Evolutionary conservation across 1,140 invertebrate genomes (phyloP), one percentile per base, ranked within the genome.

Genomic region (Drusus annulatus): DNA sequence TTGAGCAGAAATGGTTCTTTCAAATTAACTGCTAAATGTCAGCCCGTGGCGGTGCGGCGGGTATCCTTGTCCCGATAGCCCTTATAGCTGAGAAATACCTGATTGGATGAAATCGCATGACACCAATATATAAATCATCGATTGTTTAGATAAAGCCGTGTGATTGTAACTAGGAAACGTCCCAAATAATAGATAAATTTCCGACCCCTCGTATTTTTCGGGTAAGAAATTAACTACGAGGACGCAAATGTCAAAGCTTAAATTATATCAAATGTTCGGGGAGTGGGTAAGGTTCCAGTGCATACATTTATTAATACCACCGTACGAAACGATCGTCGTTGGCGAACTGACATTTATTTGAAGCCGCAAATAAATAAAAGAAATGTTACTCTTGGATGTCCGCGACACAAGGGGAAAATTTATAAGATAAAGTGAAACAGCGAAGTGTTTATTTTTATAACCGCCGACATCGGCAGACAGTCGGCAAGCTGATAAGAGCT

Each of bases 101-200:
- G 23, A 65, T 76, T 63, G 45, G 63, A 76, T 76, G 65, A 65
- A 51, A 50, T 76, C 75, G 75, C 75, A 76, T 76, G 75, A 63
- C 58, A 76, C 19, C 28, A 23, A 76, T 62, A 76, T 65, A 76
- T 76, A 76, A 76, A 76, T 76, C 75, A 76, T 76, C 71, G 45
- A 76, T 65, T 51, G 75, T 76, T 76, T 65, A 76, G 75, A 76
- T 76, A 76, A 36, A 76, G 63, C 45, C 15, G 60, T 23, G 60
- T 21, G 75, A 76, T 76, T 63, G 75, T 76, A 52, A 21, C 75
- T 65, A 63, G 60, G 75, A 76, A 58, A 76, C 75, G 56, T 63
- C 71, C 75, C 60, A 25, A 76, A 76, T 76, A 76, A 76, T 76
- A 76, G 75, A 76, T 76, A 76, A 63, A 76, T 65, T 63, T 76